A percentile compares a stretch with the other conserved stretches of the same genome.
Evolutionary conservation across 2,113 vertebrate species (phyloP).

Genomic region (Vulpes ferrilata): DNA sequence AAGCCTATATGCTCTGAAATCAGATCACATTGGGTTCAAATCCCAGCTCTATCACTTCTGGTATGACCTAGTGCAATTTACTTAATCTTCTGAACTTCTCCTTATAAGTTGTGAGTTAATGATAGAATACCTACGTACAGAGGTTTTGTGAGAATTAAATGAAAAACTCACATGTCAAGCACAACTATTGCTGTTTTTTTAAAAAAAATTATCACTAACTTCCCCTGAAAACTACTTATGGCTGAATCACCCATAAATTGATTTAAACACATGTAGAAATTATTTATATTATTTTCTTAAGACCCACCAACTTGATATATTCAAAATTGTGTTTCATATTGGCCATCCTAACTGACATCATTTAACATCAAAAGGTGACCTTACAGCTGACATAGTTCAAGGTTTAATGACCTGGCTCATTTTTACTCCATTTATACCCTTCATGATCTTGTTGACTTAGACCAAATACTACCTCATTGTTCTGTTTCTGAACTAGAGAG

Average conservation of each 20-base stretch:
- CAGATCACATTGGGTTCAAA: neutral
- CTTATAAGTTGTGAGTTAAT: constrained; percentile 9
- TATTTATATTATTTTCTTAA: neutral
- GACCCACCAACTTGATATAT: neutral
- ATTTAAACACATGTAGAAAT: neutral
- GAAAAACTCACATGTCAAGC: neutral
- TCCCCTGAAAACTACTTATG: neutral
- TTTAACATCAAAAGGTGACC: neutral
- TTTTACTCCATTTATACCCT: neutral
- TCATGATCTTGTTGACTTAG: neutral
- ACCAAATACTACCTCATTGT: neutral
- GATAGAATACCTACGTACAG: neutral
- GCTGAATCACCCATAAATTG: neutral
- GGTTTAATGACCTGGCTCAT: neutral
- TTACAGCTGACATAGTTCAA: neutral
- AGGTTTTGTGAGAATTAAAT: constrained; percentile 34
- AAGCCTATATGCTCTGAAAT: neutral
- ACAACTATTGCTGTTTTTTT: constrained; percentile 8
- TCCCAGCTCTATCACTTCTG: neutral
- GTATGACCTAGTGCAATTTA: neutral
- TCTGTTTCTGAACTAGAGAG: constrained; percentile 23
- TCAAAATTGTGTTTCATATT: neutral
- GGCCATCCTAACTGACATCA: neutral
- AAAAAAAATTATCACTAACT: neutral
- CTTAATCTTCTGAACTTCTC: neutral